A percentile compares a stretch with the other conserved stretches of the same genome.
These are phyloP conservation scores for Phania funesta DNA, from an alignment of 2,888 invertebrate species.

Conservation along the genomic window DNA sequence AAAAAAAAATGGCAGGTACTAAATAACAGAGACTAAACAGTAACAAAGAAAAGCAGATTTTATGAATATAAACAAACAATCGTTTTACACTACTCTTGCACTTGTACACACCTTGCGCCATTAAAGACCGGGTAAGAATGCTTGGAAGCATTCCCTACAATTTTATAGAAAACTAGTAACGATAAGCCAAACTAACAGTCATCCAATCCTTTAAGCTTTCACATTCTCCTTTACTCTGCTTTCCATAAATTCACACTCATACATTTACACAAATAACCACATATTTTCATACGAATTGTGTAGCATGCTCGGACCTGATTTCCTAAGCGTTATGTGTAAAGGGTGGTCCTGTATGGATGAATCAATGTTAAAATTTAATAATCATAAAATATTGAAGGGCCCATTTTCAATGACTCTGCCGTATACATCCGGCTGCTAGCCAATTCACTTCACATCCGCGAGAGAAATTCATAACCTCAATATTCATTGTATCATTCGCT, in stretches of 20 bases:
- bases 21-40: slow-evolving; percentile 41
- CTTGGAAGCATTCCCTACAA: slow-evolving; percentile 17
- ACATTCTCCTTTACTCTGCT: slow-evolving; percentile 2
- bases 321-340: slow-evolving; percentile 26
- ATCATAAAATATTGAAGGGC: too few species aligned
- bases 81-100: slow-evolving; percentile 16
- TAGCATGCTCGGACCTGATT: slow-evolving; percentile 28
- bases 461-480: too few species aligned
- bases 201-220: slow-evolving; percentile 4
- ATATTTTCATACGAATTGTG: slow-evolving; percentile 11
- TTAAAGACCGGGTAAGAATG: slow-evolving; percentile 40
- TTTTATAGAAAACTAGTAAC: not conserved
- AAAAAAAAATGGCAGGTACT: slow-evolving; percentile 29
- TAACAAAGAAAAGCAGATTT: slow-evolving; percentile 33
- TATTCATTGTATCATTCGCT: too few species aligned
- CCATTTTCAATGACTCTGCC: too few species aligned
- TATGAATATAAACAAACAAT: slow-evolving; percentile 46
- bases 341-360: too few species aligned
- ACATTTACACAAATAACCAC: not conserved
- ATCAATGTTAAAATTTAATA: too few species aligned
- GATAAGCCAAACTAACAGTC: slow-evolving; percentile 8
- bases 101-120: slow-evolving; percentile 42
- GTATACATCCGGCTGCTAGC: too few species aligned
- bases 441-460: too few species aligned
- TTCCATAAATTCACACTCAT: not conserved